Conservation (phyloP, 2,888 invertebrate genomes). For the Harpagoxenus sublaevis region DNA sequence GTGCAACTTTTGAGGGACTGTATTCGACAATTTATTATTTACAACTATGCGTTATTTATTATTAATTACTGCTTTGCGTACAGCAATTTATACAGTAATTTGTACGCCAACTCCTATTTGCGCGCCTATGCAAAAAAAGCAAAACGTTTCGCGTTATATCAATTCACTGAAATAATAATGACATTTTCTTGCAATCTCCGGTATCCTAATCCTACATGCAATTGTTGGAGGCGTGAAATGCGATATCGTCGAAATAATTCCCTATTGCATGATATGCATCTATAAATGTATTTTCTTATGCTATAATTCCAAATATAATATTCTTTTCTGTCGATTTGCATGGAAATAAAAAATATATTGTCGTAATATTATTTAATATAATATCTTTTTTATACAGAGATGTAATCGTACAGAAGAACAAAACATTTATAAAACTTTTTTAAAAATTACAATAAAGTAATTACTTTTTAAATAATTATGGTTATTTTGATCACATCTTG, state of each 20-base stretch:
- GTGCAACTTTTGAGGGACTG: not conserved
- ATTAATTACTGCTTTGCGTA: not conserved
- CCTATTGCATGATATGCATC: not conserved
- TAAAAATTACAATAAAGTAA: not conserved
- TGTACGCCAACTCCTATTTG: not conserved
- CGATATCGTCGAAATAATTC: constrained; percentile 28
- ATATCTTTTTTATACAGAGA: not conserved
- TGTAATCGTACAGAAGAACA: too few species aligned
- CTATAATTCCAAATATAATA: not conserved
- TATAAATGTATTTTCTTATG: not conserved
- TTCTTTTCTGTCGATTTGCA: not conserved
- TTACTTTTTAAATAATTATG: not conserved
- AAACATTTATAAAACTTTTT: not conserved
- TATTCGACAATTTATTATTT: not conserved
- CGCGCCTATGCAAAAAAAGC: too few species aligned
- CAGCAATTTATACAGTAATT: not conserved
- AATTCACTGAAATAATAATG: constrained; percentile 5
- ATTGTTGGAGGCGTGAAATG: constrained; percentile 8
- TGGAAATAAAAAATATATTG: not conserved
- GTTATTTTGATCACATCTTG: not conserved
- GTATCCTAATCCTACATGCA: constrained; percentile 4
- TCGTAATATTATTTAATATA: not conserved
- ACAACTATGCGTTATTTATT: not conserved
- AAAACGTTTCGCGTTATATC: not conserved
- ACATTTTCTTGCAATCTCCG: constrained; percentile 17